Conservation (phyloP, 2,797 vertebrate species). For the Artibeus jamaicensis region DNA sequence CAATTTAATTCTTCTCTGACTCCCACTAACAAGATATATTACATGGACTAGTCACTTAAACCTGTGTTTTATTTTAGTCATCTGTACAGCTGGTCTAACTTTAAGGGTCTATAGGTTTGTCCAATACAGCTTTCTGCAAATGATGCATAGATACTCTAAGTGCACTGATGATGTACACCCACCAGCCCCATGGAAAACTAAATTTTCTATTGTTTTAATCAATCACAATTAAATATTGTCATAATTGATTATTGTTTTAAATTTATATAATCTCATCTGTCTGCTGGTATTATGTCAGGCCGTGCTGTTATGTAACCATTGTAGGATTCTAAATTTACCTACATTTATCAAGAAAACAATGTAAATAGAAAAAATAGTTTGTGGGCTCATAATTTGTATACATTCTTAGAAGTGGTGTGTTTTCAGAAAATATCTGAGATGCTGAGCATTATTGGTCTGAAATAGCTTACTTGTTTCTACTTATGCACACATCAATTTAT, state of each 20-base stretch:
- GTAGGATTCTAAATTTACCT: neutral
- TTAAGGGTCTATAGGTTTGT: neutral
- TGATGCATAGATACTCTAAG: neutral
- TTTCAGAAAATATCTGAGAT: neutral
- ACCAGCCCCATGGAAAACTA: neutral
- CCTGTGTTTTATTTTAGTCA: neutral
- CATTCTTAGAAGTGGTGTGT: neutral
- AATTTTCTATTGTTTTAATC: constrained; percentile 5
- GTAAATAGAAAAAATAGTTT: neutral
- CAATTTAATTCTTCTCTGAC: neutral
- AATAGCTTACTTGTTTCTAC: neutral
- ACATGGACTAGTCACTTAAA: neutral
- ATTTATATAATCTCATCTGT: neutral
- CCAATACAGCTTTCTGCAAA: neutral
- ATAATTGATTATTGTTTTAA: neutral
- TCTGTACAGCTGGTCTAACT: neutral
- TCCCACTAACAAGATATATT: neutral
- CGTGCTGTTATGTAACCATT: neutral
- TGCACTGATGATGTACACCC: neutral
- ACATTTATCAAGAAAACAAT: neutral
- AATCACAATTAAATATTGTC: neutral
- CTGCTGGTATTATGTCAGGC: neutral
- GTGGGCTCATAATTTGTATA: neutral
- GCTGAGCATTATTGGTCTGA: neutral
- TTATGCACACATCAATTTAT: neutral